A percentile compares a stretch with the other conserved stretches of the same genome.
Conservation (phyloP, 2,113 vertebrate species). For the Cyanoderma ruficeps region DNA sequence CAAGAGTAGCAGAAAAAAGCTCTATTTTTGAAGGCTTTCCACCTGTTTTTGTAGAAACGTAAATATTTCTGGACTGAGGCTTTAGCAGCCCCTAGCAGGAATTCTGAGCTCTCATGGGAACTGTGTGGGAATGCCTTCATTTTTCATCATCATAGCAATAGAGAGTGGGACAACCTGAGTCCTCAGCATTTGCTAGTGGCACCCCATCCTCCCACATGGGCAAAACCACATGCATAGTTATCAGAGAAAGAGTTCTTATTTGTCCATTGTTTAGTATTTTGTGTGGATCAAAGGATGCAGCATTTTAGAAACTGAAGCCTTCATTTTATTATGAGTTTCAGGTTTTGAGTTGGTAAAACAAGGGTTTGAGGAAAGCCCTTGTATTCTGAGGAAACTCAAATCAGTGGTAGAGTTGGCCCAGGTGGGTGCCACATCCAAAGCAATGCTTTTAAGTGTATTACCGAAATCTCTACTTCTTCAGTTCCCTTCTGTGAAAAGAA, state of each 20-base stretch:
- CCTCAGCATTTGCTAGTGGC: background rate
- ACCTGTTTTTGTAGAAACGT: background rate
- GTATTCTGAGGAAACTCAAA: background rate
- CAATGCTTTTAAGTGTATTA: background rate
- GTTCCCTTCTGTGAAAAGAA: background rate
- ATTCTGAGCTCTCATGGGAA: background rate
- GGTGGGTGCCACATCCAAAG: background rate
- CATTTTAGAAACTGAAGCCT: background rate
- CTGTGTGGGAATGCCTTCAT: background rate
- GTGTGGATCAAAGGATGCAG: background rate
- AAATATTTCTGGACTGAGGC: background rate
- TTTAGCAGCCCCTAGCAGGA: background rate
- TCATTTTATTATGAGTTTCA: background rate
- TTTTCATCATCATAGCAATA: background rate
- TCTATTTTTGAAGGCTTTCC: background rate
- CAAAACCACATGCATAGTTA: background rate
- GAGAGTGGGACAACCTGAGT: background rate
- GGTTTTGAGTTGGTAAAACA: background rate
- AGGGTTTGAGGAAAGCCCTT: background rate
- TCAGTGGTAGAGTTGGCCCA: background rate
- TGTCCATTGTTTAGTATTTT: background rate
- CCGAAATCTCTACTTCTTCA: background rate
- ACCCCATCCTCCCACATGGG: background rate
- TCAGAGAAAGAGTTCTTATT: background rate
- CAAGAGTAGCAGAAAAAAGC: background rate